Conservation (phyloP, 1,140 invertebrate species). For the Anastrepha obliqua region DNA sequence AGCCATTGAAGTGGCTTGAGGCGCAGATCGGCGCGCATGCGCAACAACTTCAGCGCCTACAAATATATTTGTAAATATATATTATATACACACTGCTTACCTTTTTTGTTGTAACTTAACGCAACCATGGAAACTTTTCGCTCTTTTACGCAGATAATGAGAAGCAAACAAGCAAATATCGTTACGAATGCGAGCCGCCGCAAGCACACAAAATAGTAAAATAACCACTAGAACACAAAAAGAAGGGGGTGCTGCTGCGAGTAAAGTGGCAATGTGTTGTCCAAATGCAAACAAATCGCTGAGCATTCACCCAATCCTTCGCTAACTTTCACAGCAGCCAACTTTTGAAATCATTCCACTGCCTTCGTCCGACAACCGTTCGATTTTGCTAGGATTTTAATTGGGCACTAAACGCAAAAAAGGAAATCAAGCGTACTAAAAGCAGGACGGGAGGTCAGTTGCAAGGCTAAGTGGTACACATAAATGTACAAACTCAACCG, state of each 20-base stretch:
- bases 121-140: not conserved
- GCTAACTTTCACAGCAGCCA: not conserved
- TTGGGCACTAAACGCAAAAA: slow-evolving; percentile 47
- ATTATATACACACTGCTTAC: not conserved
- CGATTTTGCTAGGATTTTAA: slow-evolving; percentile 46
- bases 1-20: not conserved
- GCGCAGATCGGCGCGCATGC: not conserved
- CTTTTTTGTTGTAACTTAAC: slow-evolving; percentile 17
- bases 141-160: slow-evolving; percentile 44
- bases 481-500: not conserved
- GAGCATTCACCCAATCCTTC: not conserved
- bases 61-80: not conserved
- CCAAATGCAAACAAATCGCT: slow-evolving; percentile 24
- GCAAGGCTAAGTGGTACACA: not conserved
- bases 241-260: not conserved
- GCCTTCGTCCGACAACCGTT: not conserved
- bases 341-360: not conserved
- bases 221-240: not conserved
- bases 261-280: not conserved
- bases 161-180: slow-evolving; percentile 45
- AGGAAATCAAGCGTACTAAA: slow-evolving; percentile 22
- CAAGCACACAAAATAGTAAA: not conserved
- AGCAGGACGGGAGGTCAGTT: not conserved
- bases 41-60: not conserved
- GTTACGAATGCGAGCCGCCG: not conserved